Percentiles rank a stretch among this genome's conserved stretches.
Conservation (phyloP, 2,888 invertebrate genomes). For the Epinotia ramella region DNA sequence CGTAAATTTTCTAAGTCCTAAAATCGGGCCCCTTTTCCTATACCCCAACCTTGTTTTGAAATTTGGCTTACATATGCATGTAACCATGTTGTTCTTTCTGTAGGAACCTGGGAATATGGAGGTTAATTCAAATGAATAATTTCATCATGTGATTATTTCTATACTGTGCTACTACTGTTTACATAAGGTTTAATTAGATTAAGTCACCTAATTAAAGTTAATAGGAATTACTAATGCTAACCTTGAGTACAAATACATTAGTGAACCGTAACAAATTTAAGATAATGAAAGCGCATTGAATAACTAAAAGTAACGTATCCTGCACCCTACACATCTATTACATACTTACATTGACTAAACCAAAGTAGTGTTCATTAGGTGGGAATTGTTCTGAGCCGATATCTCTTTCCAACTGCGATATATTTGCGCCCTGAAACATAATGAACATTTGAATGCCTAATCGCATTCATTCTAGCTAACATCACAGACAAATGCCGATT, state of each 20-base stretch:
- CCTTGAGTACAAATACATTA: slow-evolving; percentile 19
- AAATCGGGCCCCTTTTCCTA: no score
- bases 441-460: slow-evolving; percentile 22
- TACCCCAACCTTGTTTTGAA: no score
- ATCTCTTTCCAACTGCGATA: slow-evolving; percentile 99
- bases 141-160: no score
- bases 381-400: slow-evolving; percentile 99
- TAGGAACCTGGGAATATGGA: no score
- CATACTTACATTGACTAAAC: slow-evolving; percentile 97
- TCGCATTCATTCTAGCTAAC: slow-evolving; percentile 22
- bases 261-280: not conserved
- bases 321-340: slow-evolving; percentile 13
- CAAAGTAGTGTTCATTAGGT: slow-evolving; percentile 99
- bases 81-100: no score
- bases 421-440: slow-evolving; percentile 95
- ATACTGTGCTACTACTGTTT: not conserved
- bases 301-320: not conserved
- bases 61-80: no score
- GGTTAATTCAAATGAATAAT: no score
- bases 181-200: not conserved
- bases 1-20: no score
- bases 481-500: slow-evolving; percentile 54
- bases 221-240: not conserved
- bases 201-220: not conserved
- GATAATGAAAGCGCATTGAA: not conserved